Evolutionary conservation across 2,888 invertebrate genomes (phyloP).

Genomic region (Leucania comma): DNA sequence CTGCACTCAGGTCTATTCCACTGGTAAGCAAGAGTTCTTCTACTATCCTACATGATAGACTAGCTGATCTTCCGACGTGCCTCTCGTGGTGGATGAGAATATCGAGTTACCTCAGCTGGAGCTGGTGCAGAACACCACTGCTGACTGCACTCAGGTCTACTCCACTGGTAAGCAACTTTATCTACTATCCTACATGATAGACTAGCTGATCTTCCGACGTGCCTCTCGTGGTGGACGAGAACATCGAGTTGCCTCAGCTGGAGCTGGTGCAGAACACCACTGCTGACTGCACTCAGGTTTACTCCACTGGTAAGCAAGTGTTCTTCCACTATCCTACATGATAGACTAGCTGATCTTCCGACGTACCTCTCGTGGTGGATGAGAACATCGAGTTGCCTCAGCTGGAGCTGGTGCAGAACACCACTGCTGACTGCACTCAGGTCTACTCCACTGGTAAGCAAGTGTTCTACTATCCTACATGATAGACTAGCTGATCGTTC

Average conservation of each 20-base stretch:
- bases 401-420: conserved; percentile 95
- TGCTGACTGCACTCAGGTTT: conserved; percentile 97
- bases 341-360: conserved; percentile 94
- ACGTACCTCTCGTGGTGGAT: conserved; percentile 96
- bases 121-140: conserved; percentile 96
- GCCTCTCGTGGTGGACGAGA: no score
- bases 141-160: conserved; percentile 97
- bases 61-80: conserved; percentile 95
- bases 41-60: conserved; percentile 6
- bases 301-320: conserved; percentile 94
- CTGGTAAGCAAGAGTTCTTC: conserved; percentile 89
- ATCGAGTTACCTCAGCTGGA: no score
- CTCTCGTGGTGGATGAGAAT: conserved; percentile 96
- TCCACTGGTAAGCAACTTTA: conserved; percentile 91
- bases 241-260: no score
- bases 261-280: conserved; percentile 96
- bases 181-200: no score
- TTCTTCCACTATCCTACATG: no score
- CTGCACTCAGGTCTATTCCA: conserved; percentile 97
- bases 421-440: conserved; percentile 97
- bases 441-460: conserved; percentile 94
- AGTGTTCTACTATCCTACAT: no score
- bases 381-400: conserved; percentile 97
- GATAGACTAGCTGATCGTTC: conserved; percentile 93
- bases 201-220: no score